Base-by-base conservation (phyloP, 2,113 vertebrate genomes). In the Garra rufa region DNA sequence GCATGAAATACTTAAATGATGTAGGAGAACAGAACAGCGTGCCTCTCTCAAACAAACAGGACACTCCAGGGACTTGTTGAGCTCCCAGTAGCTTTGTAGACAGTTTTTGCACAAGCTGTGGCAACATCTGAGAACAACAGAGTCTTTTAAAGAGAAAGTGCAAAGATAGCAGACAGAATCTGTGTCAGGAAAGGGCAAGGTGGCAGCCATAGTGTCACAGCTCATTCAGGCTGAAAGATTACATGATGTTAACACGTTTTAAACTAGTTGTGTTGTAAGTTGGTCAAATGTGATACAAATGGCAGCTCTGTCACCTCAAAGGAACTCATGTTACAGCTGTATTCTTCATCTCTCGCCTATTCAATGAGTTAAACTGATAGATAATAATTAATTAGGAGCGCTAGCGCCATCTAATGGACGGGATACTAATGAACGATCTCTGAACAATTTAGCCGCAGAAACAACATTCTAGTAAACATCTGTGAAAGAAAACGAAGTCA, bases 61-160 rank as follows among this genome's bases (percentile, higher is more conserved):
- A 63, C 82, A 83, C 24, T 15, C 57, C 63, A 86, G 50, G 28
- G 81, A 73, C 74, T 30, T 34, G 5, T 69, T 83, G 15, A 15
- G 11, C 85, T 83, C 85, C 81, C 81, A 86, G 81, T 86, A 83
- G 34, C 50, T 50, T 15, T 83, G 74, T 15, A 79, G 10, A 57
- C 85, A 86, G 50, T 0, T 77, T 71, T 26, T 78, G 6, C 85
- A 83, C 38, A 83, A 78, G 19, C 81, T 52, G 52, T 83, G 85
- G 43, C 0, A 46, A 41, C 81, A 86, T 50, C 63, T 86, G n/a
- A 86, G 57, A 71, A 63, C 63, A 46, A 86, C 63, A 41, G 52
- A 13, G 28, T 52, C 24, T 43, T 77, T 50, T 63, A 76, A 38
- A 83, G 3, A 19, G 7, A 19, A 48, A 28, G 38, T 34, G 21